Conservation (phyloP, 1,140 invertebrate species). For the Holcopasites calliopsidis region DNA sequence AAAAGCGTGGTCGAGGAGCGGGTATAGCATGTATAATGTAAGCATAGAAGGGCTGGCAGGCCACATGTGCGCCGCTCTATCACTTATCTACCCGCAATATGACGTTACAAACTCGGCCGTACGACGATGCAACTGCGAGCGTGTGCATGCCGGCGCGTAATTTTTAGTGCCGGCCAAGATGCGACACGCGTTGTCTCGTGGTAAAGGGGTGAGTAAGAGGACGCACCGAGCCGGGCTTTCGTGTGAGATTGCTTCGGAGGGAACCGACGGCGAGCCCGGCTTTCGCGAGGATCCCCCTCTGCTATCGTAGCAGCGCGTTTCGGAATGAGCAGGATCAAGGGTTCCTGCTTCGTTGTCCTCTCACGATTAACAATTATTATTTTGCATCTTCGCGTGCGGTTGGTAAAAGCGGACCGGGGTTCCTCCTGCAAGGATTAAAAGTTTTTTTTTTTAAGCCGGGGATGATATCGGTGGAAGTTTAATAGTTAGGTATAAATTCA, state of each 20-base stretch:
- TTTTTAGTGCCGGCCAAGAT: conserved; percentile 25
- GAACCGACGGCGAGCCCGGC: conserved; percentile 4
- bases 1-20: conserved; percentile 64
- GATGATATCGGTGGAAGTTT: too few relatives aligned
- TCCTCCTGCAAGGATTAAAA: too few relatives aligned
- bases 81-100: conserved; percentile 74
- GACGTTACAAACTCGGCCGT: conserved; percentile 52
- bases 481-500: too few relatives aligned
- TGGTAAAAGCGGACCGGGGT: too few relatives aligned
- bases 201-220: conserved; percentile 11
- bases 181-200: conserved; percentile 7
- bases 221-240: neutral
- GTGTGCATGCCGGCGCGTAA: neutral
- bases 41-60: conserved; percentile 75
- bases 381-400: neutral
- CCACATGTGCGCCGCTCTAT: conserved; percentile 76
- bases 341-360: neutral
- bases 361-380: too few relatives aligned
- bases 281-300: neutral
- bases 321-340: neutral
- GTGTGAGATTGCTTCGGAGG: conserved; percentile 17
- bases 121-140: conserved; percentile 54
- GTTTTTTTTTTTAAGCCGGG: too few relatives aligned
- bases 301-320: conserved; percentile 25
- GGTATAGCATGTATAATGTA: conserved; percentile 69